Percentiles rank a stretch among this genome's conserved stretches.
These are phyloP conservation scores for Potorous gilbertii DNA, from an alignment of 2,797 vertebrate genomes.

Conservation along the genomic window DNA sequence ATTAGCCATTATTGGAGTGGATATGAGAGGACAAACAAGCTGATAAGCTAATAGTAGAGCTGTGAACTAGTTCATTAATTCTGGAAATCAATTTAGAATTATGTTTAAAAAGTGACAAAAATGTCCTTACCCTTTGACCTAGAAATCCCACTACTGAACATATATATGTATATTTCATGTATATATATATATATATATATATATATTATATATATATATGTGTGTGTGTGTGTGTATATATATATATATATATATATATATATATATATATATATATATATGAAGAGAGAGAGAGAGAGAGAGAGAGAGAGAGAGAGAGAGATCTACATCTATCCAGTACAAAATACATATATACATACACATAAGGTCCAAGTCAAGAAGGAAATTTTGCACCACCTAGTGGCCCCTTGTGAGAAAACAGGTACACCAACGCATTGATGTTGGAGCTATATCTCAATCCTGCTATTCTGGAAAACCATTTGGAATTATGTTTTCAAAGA, in stretches of 20 bases:
- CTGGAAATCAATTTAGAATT: not conserved
- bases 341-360: not conserved
- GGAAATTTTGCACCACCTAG: not conserved
- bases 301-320: not conserved
- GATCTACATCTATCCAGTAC: not conserved
- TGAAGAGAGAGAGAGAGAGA: no score
- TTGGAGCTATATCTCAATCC: not conserved
- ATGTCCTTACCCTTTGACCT: not conserved
- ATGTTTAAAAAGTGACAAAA: not conserved
- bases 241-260: no score
- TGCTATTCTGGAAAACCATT: not conserved
- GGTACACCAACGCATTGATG: not conserved
- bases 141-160: not conserved
- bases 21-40: not conserved
- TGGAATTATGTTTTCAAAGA: not conserved
- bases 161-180: not conserved
- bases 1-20: not conserved
- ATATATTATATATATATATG: no score
- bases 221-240: no score
- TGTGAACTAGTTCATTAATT: not conserved
- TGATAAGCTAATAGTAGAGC: not conserved
- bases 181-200: no score
- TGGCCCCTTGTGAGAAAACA: not conserved
- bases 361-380: not conserved
- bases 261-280: not conserved